Conservation (phyloP, 53 echinoderm and acorn worm genomes). For the Temnopleurus reevesii region DNA sequence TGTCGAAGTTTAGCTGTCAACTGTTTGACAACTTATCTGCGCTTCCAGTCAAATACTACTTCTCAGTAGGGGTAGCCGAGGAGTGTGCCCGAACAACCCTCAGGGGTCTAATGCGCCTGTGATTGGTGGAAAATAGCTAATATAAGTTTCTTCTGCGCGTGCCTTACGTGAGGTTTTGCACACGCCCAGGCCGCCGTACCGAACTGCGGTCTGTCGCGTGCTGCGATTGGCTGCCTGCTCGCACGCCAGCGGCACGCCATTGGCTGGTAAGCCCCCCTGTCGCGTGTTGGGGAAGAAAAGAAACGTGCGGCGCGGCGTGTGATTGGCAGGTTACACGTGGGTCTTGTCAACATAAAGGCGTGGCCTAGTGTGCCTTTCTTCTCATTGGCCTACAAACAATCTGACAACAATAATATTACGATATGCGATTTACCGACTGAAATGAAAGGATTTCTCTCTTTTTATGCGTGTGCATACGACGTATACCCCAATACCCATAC, state of each 20-base stretch:
- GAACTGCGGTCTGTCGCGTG: slow-evolving; percentile 60
- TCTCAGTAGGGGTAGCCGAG: slow-evolving; percentile 44
- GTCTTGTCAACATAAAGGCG: slow-evolving; percentile 41
- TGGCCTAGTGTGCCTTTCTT: slow-evolving; percentile 2
- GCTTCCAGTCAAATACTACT: slow-evolving; percentile 59
- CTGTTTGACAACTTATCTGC: slow-evolving; percentile 55
- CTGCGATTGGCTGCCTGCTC: slow-evolving; percentile 56
- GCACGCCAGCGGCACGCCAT: slow-evolving; percentile 53
- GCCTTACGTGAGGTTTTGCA: slow-evolving; percentile 49
- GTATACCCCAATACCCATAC: background rate
- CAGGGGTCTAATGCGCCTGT: slow-evolving; percentile 51
- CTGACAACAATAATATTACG: slow-evolving; percentile 32
- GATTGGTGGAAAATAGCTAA: slow-evolving; percentile 58
- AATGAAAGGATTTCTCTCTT: slow-evolving; percentile 12
- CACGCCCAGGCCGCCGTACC: slow-evolving; percentile 45
- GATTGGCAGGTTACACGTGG: slow-evolving; percentile 61
- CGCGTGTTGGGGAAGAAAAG: slow-evolving; percentile 50
- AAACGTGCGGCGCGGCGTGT: slow-evolving; percentile 44
- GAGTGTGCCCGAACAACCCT: slow-evolving; percentile 2
- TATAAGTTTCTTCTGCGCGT: slow-evolving; percentile 52
- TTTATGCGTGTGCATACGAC: background rate
- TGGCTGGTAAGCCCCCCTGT: slow-evolving; percentile 36
- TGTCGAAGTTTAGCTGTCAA: slow-evolving; percentile 52
- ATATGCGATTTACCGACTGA: background rate
- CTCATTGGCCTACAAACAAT: slow-evolving; percentile 43